Conservation (phyloP, 2,113 vertebrate genomes). For the Amphilophus citrinellus region DNA sequence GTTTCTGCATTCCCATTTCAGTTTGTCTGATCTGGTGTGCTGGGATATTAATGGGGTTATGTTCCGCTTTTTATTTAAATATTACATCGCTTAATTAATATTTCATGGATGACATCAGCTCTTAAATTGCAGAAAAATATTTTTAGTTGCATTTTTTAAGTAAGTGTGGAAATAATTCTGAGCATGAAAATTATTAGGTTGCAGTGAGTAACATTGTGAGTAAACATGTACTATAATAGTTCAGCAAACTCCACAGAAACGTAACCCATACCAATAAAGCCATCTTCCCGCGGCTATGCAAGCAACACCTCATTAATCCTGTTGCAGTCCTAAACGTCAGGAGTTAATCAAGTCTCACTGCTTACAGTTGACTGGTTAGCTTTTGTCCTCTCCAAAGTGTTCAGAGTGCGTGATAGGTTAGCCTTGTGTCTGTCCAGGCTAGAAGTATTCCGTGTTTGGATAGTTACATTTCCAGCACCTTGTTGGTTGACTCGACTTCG, state of each 20-base stretch:
- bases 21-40: neutral
- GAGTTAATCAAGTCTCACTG: slow-evolving; percentile 56
- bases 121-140: slow-evolving; percentile 18
- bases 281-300: slow-evolving; percentile 68
- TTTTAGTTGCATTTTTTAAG: slow-evolving; percentile 40
- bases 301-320: neutral
- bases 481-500: slow-evolving; percentile 64
- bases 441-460: slow-evolving; percentile 69
- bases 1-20: neutral
- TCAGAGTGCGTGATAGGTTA: slow-evolving; percentile 64
- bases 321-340: neutral
- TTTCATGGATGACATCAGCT: slow-evolving; percentile 22
- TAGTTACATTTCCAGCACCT: slow-evolving; percentile 36
- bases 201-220: slow-evolving; percentile 52
- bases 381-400: slow-evolving; percentile 76
- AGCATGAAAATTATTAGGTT: slow-evolving; percentile 41
- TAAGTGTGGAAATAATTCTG: slow-evolving; percentile 29
- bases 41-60: slow-evolving; percentile 2
- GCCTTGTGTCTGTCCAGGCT: slow-evolving; percentile 78
- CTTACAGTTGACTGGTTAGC: slow-evolving; percentile 61
- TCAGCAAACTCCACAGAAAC: slow-evolving; percentile 20
- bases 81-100: slow-evolving; percentile 22
- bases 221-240: slow-evolving; percentile 34
- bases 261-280: neutral
- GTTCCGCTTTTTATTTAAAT: slow-evolving; percentile 25